These are phyloP conservation scores for Papilio demoleus DNA, from an alignment of 2,888 invertebrate genomes.

Conservation along the genomic window DNA sequence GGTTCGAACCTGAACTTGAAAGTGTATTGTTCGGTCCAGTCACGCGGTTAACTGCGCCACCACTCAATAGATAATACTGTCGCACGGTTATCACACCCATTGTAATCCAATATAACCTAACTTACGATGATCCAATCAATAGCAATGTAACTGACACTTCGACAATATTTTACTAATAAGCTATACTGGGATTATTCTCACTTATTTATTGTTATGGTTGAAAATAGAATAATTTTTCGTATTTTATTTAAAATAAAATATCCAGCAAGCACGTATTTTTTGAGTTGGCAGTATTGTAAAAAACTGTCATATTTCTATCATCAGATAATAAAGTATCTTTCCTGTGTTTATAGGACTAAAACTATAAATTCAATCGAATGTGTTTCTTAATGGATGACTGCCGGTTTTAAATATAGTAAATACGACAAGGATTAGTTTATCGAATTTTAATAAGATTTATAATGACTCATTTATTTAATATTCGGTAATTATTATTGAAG, in stretches of 20 bases:
- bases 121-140: not conserved
- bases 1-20: too few species aligned
- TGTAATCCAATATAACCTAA: constrained; percentile 12
- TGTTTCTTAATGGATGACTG: constrained; percentile 34
- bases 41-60: too few species aligned
- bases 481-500: too few species aligned
- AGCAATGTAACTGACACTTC: not conserved
- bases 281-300: not conserved
- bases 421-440: constrained; percentile 27
- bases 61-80: not conserved
- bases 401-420: constrained; percentile 29
- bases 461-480: too few species aligned
- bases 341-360: not conserved
- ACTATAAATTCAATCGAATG: constrained; percentile 38
- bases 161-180: not conserved
- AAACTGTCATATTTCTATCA: constrained; percentile 11
- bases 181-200: not conserved
- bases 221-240: not conserved
- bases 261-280: not conserved
- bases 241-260: not conserved
- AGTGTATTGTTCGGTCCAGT: too few species aligned
- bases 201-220: too few species aligned
- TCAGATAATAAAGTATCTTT: constrained; percentile 18
- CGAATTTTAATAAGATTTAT: constrained; percentile 30
- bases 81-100: not conserved